phyloP scores from a whole-genome alignment of 2,113 vertebrate genomes.

The Steatornis caripensis region DNA sequence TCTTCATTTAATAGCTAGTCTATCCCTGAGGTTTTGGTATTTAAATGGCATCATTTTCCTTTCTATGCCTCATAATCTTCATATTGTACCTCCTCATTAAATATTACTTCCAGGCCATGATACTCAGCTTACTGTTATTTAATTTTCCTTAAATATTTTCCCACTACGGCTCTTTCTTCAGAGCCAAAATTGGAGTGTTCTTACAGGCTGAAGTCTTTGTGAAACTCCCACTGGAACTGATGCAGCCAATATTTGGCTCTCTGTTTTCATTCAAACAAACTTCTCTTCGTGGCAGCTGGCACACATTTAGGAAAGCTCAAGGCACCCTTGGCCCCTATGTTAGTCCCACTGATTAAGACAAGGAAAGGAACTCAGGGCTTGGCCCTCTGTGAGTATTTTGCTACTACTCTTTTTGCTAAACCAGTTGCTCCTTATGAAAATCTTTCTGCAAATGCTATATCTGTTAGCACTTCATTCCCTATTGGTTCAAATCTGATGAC shows the following conservation, averaged over 20 bases:
- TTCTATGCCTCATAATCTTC: neutral
- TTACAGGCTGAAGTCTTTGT: neutral
- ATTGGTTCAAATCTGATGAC: neutral
- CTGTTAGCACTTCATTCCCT: neutral
- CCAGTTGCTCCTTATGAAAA: neutral
- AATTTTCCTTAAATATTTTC: neutral
- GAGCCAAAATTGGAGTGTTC: neutral
- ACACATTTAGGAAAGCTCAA: neutral
- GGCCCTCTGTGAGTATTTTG: neutral
- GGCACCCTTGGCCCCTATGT: neutral
- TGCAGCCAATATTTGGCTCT: neutral
- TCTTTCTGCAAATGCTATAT: neutral
- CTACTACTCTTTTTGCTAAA: neutral
- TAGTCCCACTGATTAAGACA: neutral
- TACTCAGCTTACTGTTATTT: neutral
- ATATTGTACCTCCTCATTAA: neutral
- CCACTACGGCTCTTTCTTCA: neutral
- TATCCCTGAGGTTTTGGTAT: neutral
- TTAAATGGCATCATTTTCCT: slow-evolving; percentile 15
- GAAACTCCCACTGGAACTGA: neutral
- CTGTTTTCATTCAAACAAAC: neutral
- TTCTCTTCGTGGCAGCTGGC: neutral
- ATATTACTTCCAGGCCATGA: neutral
- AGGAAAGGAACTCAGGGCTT: neutral
- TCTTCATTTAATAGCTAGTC: slow-evolving; percentile 12